These are phyloP conservation scores for Invenusta paracnida DNA, from an alignment of 2,888 invertebrate genomes.

Conservation along the genomic window DNA sequence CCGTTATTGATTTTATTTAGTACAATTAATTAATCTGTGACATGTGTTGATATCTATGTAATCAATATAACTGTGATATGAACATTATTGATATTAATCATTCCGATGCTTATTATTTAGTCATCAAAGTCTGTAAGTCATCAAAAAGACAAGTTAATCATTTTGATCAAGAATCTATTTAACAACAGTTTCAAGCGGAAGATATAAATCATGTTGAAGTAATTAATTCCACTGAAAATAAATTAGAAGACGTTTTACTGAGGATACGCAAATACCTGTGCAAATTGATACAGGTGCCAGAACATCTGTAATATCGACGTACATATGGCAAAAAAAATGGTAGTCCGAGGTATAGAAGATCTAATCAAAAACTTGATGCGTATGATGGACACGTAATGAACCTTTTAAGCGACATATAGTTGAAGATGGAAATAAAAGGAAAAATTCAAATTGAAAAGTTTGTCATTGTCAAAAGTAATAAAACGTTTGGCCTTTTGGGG, in stretches of 20 bases:
- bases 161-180: no score
- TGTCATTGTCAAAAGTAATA: not conserved
- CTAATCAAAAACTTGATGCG: not conserved
- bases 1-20: no score
- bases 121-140: no score
- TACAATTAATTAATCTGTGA: no score
- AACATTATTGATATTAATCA: no score
- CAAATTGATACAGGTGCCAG: slow-evolving; percentile 9
- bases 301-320: not conserved
- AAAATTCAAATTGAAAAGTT: not conserved
- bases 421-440: not conserved
- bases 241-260: not conserved
- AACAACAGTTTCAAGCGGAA: no score
- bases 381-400: not conserved
- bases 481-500: not conserved
- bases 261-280: not conserved
- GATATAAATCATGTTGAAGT: not conserved
- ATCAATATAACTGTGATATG: no score
- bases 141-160: no score
- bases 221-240: not conserved
- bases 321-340: not conserved
- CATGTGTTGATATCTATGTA: no score
- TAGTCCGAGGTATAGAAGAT: not conserved
- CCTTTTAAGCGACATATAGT: no score
- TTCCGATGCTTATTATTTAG: no score